Evolutionary conservation across 1,140 invertebrate species (phyloP).

Genomic region (Linepithema humile): DNA sequence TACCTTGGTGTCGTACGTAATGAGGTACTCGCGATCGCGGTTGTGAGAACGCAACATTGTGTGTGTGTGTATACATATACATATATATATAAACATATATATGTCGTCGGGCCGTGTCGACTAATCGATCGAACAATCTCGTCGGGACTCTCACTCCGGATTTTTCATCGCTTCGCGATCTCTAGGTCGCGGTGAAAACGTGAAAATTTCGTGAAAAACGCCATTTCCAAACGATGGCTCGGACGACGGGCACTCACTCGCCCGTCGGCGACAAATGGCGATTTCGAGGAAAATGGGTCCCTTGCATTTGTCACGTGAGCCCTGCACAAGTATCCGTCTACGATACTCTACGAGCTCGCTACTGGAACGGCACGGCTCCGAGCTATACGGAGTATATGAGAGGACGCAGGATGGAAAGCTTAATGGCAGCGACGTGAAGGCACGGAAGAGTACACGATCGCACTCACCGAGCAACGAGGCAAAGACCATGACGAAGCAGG

Average conservation of each 20-base stretch:
- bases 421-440: constrained; percentile 53
- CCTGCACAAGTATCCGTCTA: constrained; percentile 56
- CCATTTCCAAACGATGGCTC: background rate
- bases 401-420: constrained; percentile 48
- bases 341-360: constrained; percentile 54
- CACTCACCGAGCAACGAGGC: constrained; percentile 95
- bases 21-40: constrained; percentile 52
- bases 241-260: background rate
- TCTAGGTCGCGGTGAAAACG: background rate
- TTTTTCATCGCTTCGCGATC: background rate
- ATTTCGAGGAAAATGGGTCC: constrained; percentile 52
- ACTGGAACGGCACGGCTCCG: constrained; percentile 40
- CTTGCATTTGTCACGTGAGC: constrained; percentile 57
- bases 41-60: constrained; percentile 6
- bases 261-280: background rate
- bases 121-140: background rate
- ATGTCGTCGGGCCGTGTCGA: background rate
- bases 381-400: constrained; percentile 52
- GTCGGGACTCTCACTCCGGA: background rate
- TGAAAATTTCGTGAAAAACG: background rate
- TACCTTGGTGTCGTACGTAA: constrained; percentile 30
- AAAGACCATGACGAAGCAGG: constrained; percentile 99
- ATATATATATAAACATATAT: background rate
- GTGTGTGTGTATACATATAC: background rate
- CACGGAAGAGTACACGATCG: constrained; percentile 57